Evolutionary conservation across 64 coral and sea anemone species (phyloP), one percentile per base, ranked within the genome.

Genomic region (Anthopleura sola): DNA sequence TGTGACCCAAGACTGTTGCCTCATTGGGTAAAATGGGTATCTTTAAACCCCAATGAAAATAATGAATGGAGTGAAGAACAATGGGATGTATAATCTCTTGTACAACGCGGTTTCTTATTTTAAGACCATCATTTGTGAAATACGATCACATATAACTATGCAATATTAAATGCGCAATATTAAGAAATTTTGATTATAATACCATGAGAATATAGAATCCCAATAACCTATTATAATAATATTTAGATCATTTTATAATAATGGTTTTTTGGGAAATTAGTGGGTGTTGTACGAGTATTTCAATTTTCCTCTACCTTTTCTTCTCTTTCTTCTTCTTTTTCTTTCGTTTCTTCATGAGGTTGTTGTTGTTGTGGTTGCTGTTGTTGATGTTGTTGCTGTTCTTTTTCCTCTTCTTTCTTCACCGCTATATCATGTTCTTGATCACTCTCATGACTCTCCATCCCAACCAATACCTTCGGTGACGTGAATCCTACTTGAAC

Each of bases 391-490:
- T n/a, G 40, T 44, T 66, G 21, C 23, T 71, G 26, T 12, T 71
- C 29, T 71, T 71, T 71, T 29, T 71, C 29, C 66, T 14, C 66
- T 14, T 29, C n/a, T 62, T 23, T 32, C 66, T 71, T 14, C 37
- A 79, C 34, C 32, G 31, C 5, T 79, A 38, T 15, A 13, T 5
- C 17, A 20, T 18, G 76, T 79, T 79, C 37, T 5, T 40, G 18
- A 23, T 79, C 38, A 79, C 24, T 48, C 9, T 38, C 37, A 18
- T 77, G 6, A 19, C 0, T 37, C 36, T 79, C 76, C 82, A 83
- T 83, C 6, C 82, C 82, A 29, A 83, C 82, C 0, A 83, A 29
- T 8, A 32, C 82, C 49, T 83, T 60, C 3, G 82, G 82, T 8
- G 82, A 83, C 20, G 46, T 36, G 16, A 83, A 83, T 8, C 82